These are phyloP conservation scores for Hydrotaea diabolus DNA, from an alignment of 2,888 invertebrate species.

Conservation along the genomic window DNA sequence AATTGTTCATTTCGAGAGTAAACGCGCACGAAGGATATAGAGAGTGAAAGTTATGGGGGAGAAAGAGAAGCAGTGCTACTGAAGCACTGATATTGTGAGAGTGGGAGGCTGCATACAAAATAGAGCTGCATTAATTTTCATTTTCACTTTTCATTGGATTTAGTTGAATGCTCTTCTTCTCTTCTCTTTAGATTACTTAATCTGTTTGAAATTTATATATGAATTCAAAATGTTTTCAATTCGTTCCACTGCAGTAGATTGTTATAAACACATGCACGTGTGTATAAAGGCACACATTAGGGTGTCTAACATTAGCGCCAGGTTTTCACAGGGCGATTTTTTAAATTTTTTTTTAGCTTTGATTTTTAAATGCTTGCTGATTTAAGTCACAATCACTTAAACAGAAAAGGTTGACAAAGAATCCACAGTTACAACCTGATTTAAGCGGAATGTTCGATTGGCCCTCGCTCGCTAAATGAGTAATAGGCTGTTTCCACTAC, in stretches of 20 bases:
- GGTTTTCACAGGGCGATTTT: too few relatives aligned
- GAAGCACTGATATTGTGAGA: conserved; percentile 17
- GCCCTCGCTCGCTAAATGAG: too few relatives aligned
- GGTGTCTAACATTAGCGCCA: too few relatives aligned
- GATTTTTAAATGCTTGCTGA: too few relatives aligned
- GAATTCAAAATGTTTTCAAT: neutral
- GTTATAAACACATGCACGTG: neutral
- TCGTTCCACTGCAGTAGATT: neutral
- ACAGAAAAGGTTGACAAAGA: too few relatives aligned
- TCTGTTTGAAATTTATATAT: neutral
- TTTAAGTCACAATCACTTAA: too few relatives aligned
- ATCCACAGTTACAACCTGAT: too few relatives aligned
- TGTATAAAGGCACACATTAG: neutral
- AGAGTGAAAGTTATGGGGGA: conserved; percentile 3
- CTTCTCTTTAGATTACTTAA: neutral
- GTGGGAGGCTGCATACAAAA: too few relatives aligned
- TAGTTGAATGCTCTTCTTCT: neutral
- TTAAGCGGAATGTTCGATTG: too few relatives aligned
- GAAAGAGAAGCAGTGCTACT: too few relatives aligned
- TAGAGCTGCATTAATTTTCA: neutral
- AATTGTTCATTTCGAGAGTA: neutral
- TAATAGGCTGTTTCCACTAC: too few relatives aligned
- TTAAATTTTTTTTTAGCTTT: too few relatives aligned
- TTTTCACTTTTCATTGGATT: neutral
- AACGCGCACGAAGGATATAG: neutral